These are phyloP conservation scores for Aldrovandia affinis DNA, from an alignment of 2,797 vertebrate genomes.

Conservation along the genomic window DNA sequence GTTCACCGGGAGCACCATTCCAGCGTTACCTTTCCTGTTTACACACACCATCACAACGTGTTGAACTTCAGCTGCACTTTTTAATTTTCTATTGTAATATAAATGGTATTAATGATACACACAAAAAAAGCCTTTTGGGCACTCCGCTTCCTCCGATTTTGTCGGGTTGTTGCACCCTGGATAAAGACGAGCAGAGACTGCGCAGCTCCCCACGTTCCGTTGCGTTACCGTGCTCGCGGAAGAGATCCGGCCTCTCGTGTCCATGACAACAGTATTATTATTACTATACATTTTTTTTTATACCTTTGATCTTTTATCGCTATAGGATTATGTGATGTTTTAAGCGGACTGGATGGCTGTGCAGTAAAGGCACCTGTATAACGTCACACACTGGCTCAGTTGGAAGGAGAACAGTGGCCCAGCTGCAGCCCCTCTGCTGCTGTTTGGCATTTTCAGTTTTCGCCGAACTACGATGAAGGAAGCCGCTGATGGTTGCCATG, in stretches of 20 bases:
- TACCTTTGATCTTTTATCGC: slow-evolving; percentile 36
- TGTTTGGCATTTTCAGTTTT: slow-evolving; percentile 61
- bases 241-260: slow-evolving; percentile 70
- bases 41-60: slow-evolving; percentile 68
- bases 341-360: slow-evolving; percentile 73
- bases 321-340: slow-evolving; percentile 36
- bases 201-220: slow-evolving; percentile 69
- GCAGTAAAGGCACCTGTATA: slow-evolving; percentile 64
- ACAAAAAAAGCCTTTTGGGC: slow-evolving; percentile 42
- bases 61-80: slow-evolving; percentile 83
- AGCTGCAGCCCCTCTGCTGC: slow-evolving; percentile 45
- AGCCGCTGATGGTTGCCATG: slow-evolving; percentile 56
- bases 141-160: slow-evolving; percentile 68
- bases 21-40: slow-evolving; percentile 67
- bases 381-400: slow-evolving; percentile 63
- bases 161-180: slow-evolving; percentile 73
- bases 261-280: slow-evolving; percentile 86
- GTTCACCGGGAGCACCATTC: slow-evolving; percentile 74
- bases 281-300: slow-evolving; percentile 54
- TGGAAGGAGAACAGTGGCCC: slow-evolving; percentile 58
- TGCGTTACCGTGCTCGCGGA: slow-evolving; percentile 67
- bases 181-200: slow-evolving; percentile 67
- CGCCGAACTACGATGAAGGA: slow-evolving; percentile 54
- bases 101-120: slow-evolving; percentile 24
- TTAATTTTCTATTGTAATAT: slow-evolving; percentile 64